Conservation (phyloP, 2,797 vertebrate genomes). For the Tokudaia tokunoshimensis region DNA sequence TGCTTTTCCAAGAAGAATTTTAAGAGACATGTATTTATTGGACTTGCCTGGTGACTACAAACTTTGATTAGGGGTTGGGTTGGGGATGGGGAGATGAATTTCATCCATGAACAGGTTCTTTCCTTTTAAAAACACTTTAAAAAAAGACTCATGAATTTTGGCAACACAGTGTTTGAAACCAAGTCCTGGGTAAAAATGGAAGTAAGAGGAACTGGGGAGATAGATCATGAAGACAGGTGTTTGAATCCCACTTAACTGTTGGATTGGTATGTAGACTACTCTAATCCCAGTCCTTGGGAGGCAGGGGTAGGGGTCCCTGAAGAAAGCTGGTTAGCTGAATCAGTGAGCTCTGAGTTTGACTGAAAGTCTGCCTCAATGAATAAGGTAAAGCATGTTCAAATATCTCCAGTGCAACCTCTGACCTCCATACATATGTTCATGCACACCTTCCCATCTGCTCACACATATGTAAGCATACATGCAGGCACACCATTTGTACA, state of each 20-base stretch:
- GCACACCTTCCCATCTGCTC: not conserved
- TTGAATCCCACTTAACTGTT: not conserved
- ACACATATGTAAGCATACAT: not conserved
- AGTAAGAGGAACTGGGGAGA: too few relatives aligned
- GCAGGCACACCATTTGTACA: not conserved
- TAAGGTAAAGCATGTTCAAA: not conserved
- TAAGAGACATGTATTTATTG: conserved; percentile 81
- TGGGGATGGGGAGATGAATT: conserved; percentile 49
- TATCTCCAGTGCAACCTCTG: not conserved
- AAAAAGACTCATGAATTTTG: conserved; percentile 63
- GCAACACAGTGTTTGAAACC: conserved; percentile 51
- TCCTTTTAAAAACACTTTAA: conserved; percentile 18
- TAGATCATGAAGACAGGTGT: not conserved
- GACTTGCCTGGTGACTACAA: conserved; percentile 77
- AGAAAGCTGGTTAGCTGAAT: not conserved
- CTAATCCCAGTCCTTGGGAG: not conserved
- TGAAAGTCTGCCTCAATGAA: not conserved
- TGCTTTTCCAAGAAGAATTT: conserved; percentile 84
- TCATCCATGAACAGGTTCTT: conserved; percentile 69
- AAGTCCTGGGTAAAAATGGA: not conserved
- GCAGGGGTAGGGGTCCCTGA: not conserved
- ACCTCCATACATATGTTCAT: not conserved
- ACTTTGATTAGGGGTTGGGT: not conserved
- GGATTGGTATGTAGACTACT: not conserved
- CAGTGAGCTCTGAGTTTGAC: not conserved